Evolutionary conservation across 2,888 invertebrate genomes (phyloP).

Genomic region (Agrotis puta): DNA sequence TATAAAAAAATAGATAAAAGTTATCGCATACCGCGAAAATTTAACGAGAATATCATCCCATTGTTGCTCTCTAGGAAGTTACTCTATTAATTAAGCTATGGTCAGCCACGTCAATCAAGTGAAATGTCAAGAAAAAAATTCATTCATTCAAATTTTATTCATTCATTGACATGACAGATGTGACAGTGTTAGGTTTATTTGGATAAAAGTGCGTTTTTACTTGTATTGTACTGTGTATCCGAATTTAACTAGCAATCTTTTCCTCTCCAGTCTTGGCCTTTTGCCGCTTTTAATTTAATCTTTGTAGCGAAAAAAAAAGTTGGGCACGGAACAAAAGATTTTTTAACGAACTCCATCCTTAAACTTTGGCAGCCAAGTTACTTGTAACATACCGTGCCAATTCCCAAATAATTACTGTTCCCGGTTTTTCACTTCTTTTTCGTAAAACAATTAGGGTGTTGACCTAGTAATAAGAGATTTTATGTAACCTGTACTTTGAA

Average conservation of each 20-base stretch:
- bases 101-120: no score
- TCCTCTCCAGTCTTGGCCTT: neutral
- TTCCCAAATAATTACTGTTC: constrained; percentile 32
- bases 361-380: constrained; percentile 32
- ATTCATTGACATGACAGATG: no score
- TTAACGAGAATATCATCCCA: no score
- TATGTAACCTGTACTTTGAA: neutral
- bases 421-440: neutral
- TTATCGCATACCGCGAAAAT: no score
- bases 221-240: neutral
- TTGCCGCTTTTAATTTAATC: neutral
- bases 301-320: constrained; percentile 3
- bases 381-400: constrained; percentile 41
- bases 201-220: neutral
- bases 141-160: no score
- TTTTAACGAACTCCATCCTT: constrained; percentile 13
- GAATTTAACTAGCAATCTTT: neutral
- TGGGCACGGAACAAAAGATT: constrained; percentile 21
- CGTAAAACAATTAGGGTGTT: constrained; percentile 2
- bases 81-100: no score
- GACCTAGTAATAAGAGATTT: constrained; percentile 2
- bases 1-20: no score
- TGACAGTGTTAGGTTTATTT: no score
- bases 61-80: no score
- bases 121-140: no score